Evolutionary conservation across 2,888 invertebrate species (phyloP), one percentile per base, ranked within the genome.

Genomic region (Aporophyla nigra): DNA sequence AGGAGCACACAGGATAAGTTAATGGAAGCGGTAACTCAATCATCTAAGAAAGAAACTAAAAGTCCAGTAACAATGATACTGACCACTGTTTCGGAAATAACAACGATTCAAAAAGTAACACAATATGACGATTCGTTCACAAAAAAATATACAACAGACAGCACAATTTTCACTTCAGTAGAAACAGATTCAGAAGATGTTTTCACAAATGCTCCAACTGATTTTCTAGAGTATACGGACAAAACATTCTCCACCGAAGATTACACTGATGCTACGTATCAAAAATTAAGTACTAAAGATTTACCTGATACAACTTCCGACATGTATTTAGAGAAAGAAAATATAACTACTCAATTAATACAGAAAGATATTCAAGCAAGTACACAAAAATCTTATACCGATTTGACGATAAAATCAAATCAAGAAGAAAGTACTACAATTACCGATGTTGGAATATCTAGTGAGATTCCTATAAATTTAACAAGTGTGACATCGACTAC

Each of bases 381-480:
- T 56, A 84, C 84, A 43, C 71, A 62, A 61, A 65, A 51, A 59
- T 56, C 58, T 12, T 24, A 71, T 21, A 80, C 68, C 6, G 68
- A 66, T 58, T 68, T 54, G 3, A 70, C 53, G 33, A 21, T 27
- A 54, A 33, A 40, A 51, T 14, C 67, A 51, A 71, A 27, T 59
- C 49, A 68, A 49, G 62, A 53, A 24, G 66, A 63, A 19, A 80
- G 40, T 80, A 67, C 19, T 51, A n/a, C 24, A 56, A 46, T 33
- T 5, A 46, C 40, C 16, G 58, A 61, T 33, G 12, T 53, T 61
- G 68, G n/a, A 61, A 54, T 61, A 51, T n/a, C 70, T 43, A 71
- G 67, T 51, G 61, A 85, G 0, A 40, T 51, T 56, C 33, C 59
- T 61, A 56, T 21, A 4, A 54, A 59, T 54, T 33, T 62, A 46